A percentile compares a stretch with the other conserved stretches of the same genome.
phyloP scores from a whole-genome alignment of 2,113 vertebrate species.

The Turdus rufiventris region DNA sequence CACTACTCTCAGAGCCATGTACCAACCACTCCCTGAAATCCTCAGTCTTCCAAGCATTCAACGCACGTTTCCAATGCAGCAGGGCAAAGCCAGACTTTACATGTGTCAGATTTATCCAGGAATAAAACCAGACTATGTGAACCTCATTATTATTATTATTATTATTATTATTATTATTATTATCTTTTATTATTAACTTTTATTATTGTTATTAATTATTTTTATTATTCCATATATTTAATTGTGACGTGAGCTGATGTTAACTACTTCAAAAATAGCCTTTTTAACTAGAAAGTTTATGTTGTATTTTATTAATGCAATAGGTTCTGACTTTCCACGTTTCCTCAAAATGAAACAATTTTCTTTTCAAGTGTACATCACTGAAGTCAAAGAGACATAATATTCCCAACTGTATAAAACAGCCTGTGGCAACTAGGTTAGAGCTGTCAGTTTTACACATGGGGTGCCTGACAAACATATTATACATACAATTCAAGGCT shows the following conservation, averaged over 20 bases:
- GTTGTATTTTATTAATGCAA: slow-evolving; percentile 30
- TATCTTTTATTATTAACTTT: not conserved
- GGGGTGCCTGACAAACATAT: slow-evolving; percentile 62
- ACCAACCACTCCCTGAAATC: not conserved
- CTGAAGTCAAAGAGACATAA: slow-evolving; percentile 50
- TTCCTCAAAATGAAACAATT: slow-evolving; percentile 43
- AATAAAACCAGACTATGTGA: not conserved
- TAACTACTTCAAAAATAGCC: slow-evolving; percentile 29
- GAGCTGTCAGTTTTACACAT: slow-evolving; percentile 60
- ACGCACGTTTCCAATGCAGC: not conserved
- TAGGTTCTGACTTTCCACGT: slow-evolving; percentile 35
- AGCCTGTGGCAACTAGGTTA: slow-evolving; percentile 55
- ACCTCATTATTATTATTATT: not conserved
- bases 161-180: not conserved
- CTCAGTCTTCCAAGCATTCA: not conserved
- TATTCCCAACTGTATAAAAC: slow-evolving; percentile 52
- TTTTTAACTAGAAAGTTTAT: slow-evolving; percentile 7
- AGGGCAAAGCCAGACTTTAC: not conserved
- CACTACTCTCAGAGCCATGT: not conserved
- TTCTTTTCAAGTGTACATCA: slow-evolving; percentile 65
- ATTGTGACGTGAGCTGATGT: not conserved
- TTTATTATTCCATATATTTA: not conserved
- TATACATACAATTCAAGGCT: slow-evolving; percentile 59
- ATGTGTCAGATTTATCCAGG: not conserved
- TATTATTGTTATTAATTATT: not conserved